Evolutionary conservation across 2,797 vertebrate genomes (phyloP).

Genomic region (Synaphobranchus kaupii): DNA sequence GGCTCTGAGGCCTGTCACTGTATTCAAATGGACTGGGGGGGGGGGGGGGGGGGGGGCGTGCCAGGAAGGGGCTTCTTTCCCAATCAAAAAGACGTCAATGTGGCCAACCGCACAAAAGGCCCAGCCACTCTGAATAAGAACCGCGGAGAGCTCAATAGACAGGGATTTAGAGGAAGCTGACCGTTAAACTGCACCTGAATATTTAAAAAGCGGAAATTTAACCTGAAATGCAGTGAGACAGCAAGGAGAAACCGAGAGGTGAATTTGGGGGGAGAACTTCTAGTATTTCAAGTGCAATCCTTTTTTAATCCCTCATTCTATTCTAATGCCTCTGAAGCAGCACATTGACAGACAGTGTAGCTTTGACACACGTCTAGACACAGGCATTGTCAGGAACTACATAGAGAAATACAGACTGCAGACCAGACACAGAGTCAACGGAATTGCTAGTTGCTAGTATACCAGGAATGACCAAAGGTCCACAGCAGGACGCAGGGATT

Average conservation of each 20-base stretch:
- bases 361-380: background rate
- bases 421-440: background rate
- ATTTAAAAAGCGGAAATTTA: background rate
- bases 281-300: background rate
- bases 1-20: background rate
- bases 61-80: background rate
- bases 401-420: background rate
- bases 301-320: background rate
- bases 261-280: background rate
- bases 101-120: conserved; percentile 11
- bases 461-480: background rate
- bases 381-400: background rate
- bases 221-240: background rate
- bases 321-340: background rate
- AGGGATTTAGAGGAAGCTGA: background rate
- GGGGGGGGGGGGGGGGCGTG: background rate
- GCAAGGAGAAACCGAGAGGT: background rate
- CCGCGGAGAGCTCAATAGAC: background rate
- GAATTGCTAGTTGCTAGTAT: background rate
- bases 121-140: background rate
- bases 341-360: background rate
- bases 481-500: background rate
- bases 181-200: background rate
- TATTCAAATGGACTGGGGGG: background rate
- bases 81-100: background rate